Conservation (phyloP, 1,140 invertebrate genomes). For the Aphelinus certus region DNA sequence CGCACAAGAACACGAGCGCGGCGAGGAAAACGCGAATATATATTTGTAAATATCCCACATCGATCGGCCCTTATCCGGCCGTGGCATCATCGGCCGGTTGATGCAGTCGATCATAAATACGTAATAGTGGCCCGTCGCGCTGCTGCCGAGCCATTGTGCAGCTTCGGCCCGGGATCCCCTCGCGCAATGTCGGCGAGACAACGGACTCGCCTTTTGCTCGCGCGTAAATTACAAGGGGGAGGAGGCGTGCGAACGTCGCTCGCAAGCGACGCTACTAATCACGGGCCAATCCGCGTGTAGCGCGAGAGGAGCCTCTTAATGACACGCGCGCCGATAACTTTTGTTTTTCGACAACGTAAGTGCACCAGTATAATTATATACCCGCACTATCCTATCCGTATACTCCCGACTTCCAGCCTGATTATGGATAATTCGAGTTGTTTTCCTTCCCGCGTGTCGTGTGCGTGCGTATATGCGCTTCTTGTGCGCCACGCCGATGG, state of each 20-base stretch:
- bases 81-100: slow-evolving; percentile 30
- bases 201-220: not conserved
- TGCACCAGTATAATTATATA: slow-evolving; percentile 2
- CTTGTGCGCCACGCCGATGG: not conserved
- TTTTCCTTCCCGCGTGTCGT: too few species aligned
- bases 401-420: slow-evolving; percentile 4
- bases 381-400: slow-evolving; percentile 2
- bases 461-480: too few species aligned
- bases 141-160: too few species aligned
- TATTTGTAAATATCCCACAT: not conserved
- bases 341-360: not conserved
- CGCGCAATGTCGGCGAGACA: too few species aligned
- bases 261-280: slow-evolving; percentile 12
- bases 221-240: slow-evolving; percentile 21
- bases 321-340: slow-evolving; percentile 19
- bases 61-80: slow-evolving; percentile 39
- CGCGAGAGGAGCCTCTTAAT: not conserved
- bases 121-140: slow-evolving; percentile 30
- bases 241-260: not conserved
- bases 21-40: not conserved
- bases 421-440: slow-evolving; percentile 5
- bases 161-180: too few species aligned
- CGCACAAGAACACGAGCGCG: not conserved
- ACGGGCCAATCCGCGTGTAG: not conserved
- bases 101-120: slow-evolving; percentile 47